A percentile compares a stretch with the other conserved stretches of the same genome.
These are phyloP conservation scores for Drosophila subquinaria DNA, from an alignment of 2,888 invertebrate species.

Conservation along the genomic window DNA sequence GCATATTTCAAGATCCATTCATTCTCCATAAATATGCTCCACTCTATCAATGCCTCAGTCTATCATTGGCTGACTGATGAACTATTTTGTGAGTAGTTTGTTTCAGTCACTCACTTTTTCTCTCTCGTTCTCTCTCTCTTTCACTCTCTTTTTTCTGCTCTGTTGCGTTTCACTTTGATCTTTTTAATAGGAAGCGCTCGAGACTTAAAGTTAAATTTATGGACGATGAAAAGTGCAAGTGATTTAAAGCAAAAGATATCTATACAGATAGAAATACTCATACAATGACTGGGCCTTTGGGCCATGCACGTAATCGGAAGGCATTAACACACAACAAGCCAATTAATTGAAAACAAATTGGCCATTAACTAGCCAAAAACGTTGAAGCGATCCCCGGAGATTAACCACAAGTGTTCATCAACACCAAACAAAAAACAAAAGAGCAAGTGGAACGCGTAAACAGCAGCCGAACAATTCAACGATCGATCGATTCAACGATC, in stretches of 20 bases:
- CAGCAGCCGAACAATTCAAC: conserved; percentile 29
- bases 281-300: conserved; percentile 29
- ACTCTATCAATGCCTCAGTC: conserved; percentile 44
- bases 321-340: conserved; percentile 74
- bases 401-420: conserved; percentile 58
- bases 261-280: conserved; percentile 7
- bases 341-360: conserved; percentile 80
- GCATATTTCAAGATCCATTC: background rate
- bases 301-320: conserved; percentile 51
- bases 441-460: conserved; percentile 45
- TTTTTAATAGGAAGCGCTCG: conserved; percentile 49
- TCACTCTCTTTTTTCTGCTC: conserved; percentile 13
- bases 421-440: conserved; percentile 37
- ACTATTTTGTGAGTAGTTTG: conserved; percentile 38
- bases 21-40: conserved; percentile 11
- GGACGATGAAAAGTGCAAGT: conserved; percentile 71
- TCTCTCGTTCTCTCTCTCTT: background rate
- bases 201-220: conserved; percentile 63
- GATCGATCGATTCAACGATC: conserved; percentile 31
- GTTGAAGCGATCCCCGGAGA: conserved; percentile 43
- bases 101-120: background rate
- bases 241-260: conserved; percentile 42
- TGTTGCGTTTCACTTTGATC: conserved; percentile 62
- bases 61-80: conserved; percentile 47
- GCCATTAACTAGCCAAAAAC: conserved; percentile 70